phyloP scores from a whole-genome alignment of 2,797 vertebrate species.

The Diplodus sargus region DNA sequence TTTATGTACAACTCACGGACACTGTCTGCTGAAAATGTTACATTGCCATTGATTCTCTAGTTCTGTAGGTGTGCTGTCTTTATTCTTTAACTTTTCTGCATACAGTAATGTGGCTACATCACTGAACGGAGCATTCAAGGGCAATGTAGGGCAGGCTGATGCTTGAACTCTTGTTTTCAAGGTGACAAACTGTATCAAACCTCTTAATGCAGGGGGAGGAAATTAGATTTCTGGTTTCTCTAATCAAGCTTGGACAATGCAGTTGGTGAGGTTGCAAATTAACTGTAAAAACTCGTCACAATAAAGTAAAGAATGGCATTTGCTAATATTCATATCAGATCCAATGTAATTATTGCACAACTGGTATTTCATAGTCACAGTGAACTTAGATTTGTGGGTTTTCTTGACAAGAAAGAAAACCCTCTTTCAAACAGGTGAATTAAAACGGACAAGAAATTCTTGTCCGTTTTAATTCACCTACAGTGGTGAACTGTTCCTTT shows the following conservation, averaged over 20 bases:
- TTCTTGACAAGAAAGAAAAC: too few species aligned
- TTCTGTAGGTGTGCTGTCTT: background rate
- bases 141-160: background rate
- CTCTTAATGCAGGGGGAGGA: background rate
- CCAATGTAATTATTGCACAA: background rate
- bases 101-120: background rate
- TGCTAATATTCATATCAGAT: background rate
- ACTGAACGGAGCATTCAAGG: background rate
- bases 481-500: slow-evolving; percentile 67
- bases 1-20: background rate
- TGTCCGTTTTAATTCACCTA: background rate
- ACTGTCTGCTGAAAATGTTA: background rate
- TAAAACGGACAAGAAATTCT: too few species aligned
- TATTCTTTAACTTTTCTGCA: background rate
- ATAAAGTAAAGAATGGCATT: background rate
- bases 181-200: background rate
- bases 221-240: background rate
- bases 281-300: background rate
- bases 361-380: background rate
- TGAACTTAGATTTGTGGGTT: background rate
- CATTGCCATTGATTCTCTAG: background rate
- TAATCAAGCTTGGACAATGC: background rate
- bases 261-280: background rate
- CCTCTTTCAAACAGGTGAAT: too few species aligned
- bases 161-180: too few species aligned